Conservation (phyloP, 2,797 vertebrate genomes). For the Lepilemur ruficaudatus region DNA sequence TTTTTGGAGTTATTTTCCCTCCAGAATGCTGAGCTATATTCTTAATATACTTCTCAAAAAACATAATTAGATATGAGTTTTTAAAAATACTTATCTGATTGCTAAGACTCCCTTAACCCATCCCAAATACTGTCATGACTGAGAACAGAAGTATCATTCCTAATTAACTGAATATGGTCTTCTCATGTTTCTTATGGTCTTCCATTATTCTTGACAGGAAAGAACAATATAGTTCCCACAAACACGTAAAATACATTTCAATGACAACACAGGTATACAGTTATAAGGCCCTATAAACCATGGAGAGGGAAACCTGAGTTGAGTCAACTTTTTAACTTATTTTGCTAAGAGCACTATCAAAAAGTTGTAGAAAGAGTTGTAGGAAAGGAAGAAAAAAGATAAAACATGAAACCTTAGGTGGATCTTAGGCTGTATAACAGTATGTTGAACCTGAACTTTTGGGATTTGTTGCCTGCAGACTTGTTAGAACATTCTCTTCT, state of each 20-base stretch:
- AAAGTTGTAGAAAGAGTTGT: slow-evolving; percentile 8
- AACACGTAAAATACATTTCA: slow-evolving; percentile 23
- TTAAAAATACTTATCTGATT: slow-evolving; percentile 10
- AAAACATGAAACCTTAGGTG: neutral
- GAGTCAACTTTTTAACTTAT: neutral
- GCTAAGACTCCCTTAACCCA: neutral
- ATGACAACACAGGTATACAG: neutral
- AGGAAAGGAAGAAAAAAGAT: slow-evolving; percentile 1
- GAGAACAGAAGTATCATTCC: neutral
- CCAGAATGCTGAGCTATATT: slow-evolving; percentile 13
- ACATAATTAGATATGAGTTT: neutral
- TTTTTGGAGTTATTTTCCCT: slow-evolving; percentile 37
- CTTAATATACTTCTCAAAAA: neutral
- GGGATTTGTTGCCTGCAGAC: neutral
- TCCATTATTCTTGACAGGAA: slow-evolving; percentile 26
- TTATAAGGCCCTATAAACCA: slow-evolving; percentile 1
- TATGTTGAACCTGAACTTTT: neutral
- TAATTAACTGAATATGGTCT: neutral
- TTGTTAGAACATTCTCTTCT: neutral
- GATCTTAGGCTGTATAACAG: neutral
- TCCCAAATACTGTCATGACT: neutral
- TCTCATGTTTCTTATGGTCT: neutral
- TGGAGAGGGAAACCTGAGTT: neutral
- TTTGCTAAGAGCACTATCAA: slow-evolving; percentile 11
- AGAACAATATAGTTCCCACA: neutral